Evolutionary conservation across 2,888 invertebrate species (phyloP).

Genomic region (Bursaphelenchus okinawaensis): DNA sequence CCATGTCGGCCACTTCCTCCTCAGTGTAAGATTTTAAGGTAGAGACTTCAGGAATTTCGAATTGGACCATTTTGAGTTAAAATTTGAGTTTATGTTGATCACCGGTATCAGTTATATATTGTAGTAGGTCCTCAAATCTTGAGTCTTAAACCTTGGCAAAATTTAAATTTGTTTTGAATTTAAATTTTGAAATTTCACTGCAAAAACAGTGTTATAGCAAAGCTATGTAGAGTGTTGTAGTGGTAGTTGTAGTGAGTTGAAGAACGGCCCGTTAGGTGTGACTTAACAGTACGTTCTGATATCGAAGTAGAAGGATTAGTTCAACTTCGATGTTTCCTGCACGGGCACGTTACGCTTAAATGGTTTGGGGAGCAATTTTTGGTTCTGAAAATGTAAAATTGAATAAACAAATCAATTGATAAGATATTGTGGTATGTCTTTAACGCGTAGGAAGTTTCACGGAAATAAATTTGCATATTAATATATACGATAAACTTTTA

Average conservation of each 20-base stretch:
- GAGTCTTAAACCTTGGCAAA: neutral
- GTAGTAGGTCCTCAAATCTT: neutral
- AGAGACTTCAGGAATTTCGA: neutral
- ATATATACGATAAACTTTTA: neutral
- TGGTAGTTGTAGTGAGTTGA: neutral
- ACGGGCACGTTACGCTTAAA: neutral
- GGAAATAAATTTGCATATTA: too few species aligned
- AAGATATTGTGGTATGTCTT: neutral
- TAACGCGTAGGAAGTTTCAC: neutral
- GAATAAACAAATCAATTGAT: neutral
- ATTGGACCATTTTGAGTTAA: neutral
- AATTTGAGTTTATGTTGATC: neutral
- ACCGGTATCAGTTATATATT: neutral
- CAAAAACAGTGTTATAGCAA: too few species aligned
- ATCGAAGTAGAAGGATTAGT: neutral
- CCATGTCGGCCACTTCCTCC: slow-evolving; percentile 4
- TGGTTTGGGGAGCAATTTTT: neutral
- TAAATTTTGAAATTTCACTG: too few species aligned
- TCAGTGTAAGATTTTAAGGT: neutral
- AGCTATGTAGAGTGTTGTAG: too few species aligned
- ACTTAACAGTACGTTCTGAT: neutral
- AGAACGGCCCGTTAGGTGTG: neutral
- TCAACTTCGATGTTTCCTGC: neutral
- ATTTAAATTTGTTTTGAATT: neutral
- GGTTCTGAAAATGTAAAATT: neutral